phyloP scores from a whole-genome alignment of 2,888 invertebrate species.

The Mesorhabditis belari region DNA sequence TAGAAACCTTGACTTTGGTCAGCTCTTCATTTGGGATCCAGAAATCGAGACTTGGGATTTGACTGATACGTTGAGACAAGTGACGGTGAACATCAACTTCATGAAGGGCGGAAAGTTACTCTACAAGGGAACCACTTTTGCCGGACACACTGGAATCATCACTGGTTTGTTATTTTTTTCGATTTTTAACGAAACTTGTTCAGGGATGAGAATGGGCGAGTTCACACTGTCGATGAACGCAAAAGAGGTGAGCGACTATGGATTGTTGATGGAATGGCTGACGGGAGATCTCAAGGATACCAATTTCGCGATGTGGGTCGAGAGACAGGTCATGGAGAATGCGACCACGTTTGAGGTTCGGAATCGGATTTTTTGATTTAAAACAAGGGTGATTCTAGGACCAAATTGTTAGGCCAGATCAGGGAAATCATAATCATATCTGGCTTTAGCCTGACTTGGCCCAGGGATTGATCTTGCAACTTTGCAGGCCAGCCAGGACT shows the following conservation, averaged over 20 bases:
- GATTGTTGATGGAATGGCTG: constrained; percentile 30
- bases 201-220: constrained; percentile 31
- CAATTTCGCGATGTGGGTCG: constrained; percentile 40
- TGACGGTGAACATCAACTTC: constrained; percentile 38
- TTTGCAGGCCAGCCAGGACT: too few relatives aligned
- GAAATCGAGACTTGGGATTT: constrained; percentile 32
- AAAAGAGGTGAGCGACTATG: constrained; percentile 27
- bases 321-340: constrained; percentile 32
- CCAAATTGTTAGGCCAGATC: too few relatives aligned
- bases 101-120: constrained; percentile 28
- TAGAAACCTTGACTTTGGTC: constrained; percentile 42
- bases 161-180: constrained; percentile 20
- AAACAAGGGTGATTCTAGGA: too few relatives aligned
- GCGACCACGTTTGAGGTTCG: constrained; percentile 21
- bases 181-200: neutral
- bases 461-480: too few relatives aligned
- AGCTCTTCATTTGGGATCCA: constrained; percentile 37
- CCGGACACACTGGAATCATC: constrained; percentile 40
- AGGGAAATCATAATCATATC: too few relatives aligned
- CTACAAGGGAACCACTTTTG: constrained; percentile 42
- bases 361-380: neutral
- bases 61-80: constrained; percentile 31
- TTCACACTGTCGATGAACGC: constrained; percentile 43
- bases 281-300: constrained; percentile 21
- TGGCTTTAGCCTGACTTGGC: too few relatives aligned